Base-by-base conservation (phyloP, 2,113 vertebrate genomes). In the Embiotoca jacksoni region DNA sequence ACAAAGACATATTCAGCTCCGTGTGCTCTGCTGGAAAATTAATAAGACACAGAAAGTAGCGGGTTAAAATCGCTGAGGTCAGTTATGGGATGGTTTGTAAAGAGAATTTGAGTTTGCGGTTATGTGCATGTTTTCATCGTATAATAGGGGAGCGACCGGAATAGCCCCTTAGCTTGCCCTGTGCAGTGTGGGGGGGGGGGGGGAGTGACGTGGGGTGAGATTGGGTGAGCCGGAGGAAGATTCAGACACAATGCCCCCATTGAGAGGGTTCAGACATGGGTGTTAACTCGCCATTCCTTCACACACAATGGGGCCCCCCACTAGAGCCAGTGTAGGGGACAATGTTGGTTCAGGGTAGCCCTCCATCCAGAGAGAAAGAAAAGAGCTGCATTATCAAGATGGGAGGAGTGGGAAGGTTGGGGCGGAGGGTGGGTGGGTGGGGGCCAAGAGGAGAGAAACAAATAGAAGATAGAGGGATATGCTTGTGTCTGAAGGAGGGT, bases 191-290 rank as follows among this genome's bases (percentile, higher is more conserved):
- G 55, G 78, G 56, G 44, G 60, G 59, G 64, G 82, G 76, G 53
- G 53, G 82, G 80, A 79, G 72, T 69, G 84, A 67, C 16, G 46
- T 60, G 71, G 76, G 85, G 80, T 69, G 78, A 90, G 81, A 47
- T 84, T 84, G 90, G 87, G 82, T 75, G 92, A 91, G 91, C 88
- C 77, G 82, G 63, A 58, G 77, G 89, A 92, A 89, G 91, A 90
- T 93, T 95, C 91, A 92, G 93, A 94, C 94, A 96, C 95, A 95
- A 95, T 94, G 91, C 76, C 67, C 82, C 92, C 91, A 94, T 95
- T 95, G 93, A 94, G 88, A 52, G 90, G 91, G 90, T 92, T 87
- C 84, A 92, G 83, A 94, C 87, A 95, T 87, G 94, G 94, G 92
- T 95, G 93, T 95, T 93, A 94, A 94, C 92, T 91, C 82, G 74